Evolutionary conservation across 2,888 invertebrate species (phyloP), one percentile per base, ranked within the genome.

Genomic region (Cremastobaeus sp.): DNA sequence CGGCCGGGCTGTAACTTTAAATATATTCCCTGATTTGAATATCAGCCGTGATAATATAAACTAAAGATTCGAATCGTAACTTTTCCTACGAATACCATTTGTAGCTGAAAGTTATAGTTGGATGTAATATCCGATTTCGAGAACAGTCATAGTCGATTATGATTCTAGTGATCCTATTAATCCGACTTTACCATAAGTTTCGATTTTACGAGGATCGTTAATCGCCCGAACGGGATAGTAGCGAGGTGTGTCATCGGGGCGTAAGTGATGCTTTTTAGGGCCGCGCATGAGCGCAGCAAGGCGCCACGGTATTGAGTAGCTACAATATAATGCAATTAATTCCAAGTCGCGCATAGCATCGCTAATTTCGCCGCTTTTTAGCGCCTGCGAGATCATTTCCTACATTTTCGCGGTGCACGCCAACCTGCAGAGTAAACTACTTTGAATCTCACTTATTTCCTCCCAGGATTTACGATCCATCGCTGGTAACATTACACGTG

Each of bases 271-370:
- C 32, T 32, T 32, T 32, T 6, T 32, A 32, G 70, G 65, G 77
- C 8, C 70, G 77, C 76, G 77, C 78, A 78, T 77, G 78, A 76
- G 77, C 76, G 75, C 39, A 69, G 72, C 75, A 66, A 70, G 55
- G 37, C 65, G 57, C 57, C 48, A 54, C 64, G 74, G 72, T 78
- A 78, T 78, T 74, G 74, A 78, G 76, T 77, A 75, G 70, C 73
- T 72, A 28, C 70, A 74, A 74, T 73, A 73, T 73, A 74, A 71
- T 71, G 35, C 48, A 32, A 55, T 47, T 43, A 59, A 59, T 66
- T 50, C 20, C 35, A 17, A 34, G 28, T 35, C 35, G 25, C 20
- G 18, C 48, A 17, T 18, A 47, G 21, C 14, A 15, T 32, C 17
- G 34, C 34, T 43, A 54, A 64, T 64, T 50, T 47, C 45, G 50